These are phyloP conservation scores for Cephalopholis sonnerati DNA, from an alignment of 2,113 vertebrate species.

Conservation along the genomic window DNA sequence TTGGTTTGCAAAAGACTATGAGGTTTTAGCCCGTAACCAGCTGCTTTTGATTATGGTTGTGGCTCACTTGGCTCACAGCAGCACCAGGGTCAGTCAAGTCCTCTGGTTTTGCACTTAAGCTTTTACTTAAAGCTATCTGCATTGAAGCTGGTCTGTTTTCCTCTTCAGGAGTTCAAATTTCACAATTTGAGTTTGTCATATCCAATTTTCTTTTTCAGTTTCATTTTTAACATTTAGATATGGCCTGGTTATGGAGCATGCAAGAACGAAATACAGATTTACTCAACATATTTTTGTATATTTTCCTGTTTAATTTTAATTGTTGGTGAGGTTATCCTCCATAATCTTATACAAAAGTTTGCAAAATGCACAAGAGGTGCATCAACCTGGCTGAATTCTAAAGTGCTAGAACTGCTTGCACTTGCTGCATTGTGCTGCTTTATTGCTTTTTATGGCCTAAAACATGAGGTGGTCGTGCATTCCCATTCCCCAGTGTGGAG, in stretches of 20 bases:
- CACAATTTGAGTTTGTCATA: too few species aligned
- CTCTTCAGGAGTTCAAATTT: too few species aligned
- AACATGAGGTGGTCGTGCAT: background rate
- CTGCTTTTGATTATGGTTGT: background rate
- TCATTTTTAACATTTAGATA: too few species aligned
- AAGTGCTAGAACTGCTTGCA: background rate
- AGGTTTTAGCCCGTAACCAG: background rate
- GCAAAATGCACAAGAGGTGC: background rate
- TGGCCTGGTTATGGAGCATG: too few species aligned
- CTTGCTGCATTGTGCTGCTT: background rate
- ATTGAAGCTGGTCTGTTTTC: background rate
- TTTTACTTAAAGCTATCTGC: background rate
- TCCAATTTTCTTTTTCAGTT: too few species aligned
- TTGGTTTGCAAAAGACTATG: background rate
- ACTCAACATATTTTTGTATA: too few species aligned
- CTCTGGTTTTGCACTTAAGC: background rate
- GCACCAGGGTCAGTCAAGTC: background rate
- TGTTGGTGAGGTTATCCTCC: background rate
- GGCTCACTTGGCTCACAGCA: background rate
- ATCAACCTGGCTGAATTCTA: background rate
- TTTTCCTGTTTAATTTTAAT: too few species aligned
- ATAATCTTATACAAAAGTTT: too few species aligned
- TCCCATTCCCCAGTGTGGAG: background rate
- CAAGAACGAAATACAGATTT: too few species aligned
- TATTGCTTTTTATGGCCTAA: constrained; percentile 12